Base-by-base conservation (phyloP, 2,888 invertebrate genomes). In the Lasioglossum leucozonium region DNA sequence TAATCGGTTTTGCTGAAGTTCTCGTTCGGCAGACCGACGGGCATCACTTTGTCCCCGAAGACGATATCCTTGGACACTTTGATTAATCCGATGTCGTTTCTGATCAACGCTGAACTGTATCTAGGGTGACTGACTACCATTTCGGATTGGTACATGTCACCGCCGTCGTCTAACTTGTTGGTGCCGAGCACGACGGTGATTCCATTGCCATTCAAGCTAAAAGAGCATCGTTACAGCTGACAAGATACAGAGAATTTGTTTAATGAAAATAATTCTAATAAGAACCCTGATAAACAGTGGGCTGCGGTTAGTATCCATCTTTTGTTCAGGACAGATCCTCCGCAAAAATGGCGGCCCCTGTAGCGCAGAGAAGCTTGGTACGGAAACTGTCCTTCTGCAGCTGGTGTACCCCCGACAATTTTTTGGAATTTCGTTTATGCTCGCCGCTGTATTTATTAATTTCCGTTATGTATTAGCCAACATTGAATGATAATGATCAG, bases 261-360 rank as follows among this genome's bases (percentile, higher is more conserved):
- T 62, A 30, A 18, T 1, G 4, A 22, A 30, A 42, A 47, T 44
- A 40, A 62, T 10, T 30, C 16, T n/a, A 51, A 18, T n/a, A 30
- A 44, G 22, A 2, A 96, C 96, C 96, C 95, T 55, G 95, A 94
- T 16, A 96, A 95, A 77, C 96, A 96, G 89, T 96, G 96, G 11
- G 96, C 96, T 0, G 96, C 96, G 0, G 96, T 96, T 18, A 96
- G 90, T 34, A 96, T 96, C 77, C 96, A 96, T 58, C 95, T 93
- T 4, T 96, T 95, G 42, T 96, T 96, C 22, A 96, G 92, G 3
- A 96, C 94, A 0, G 96, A 96, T 0, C 96, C 96, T 0, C 96
- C 96, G 87, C 96, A 96, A 92, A 96, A 96, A 90, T 96, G 96
- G 90, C 95, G 95, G 8, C 95, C 94, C 0, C 95, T 95, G 89